Evolutionary conservation across 2,113 vertebrate species (phyloP).

Genomic region (Syngnathoides biaculeatus): DNA sequence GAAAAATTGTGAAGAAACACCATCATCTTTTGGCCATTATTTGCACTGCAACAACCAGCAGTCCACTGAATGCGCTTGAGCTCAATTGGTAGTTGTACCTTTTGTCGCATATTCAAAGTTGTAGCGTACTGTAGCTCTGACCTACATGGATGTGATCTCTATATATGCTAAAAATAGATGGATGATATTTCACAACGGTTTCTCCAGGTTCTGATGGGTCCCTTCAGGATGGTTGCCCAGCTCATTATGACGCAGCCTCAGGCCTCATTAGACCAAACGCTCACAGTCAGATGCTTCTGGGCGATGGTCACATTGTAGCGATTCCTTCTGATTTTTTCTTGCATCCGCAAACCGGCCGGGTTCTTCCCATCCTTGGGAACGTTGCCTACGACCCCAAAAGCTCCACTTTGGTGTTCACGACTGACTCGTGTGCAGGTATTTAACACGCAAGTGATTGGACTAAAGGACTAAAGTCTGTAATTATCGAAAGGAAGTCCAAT

Average conservation of each 20-base stretch:
- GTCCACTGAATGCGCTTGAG: neutral
- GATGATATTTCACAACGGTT: neutral
- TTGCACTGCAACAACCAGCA: conserved; percentile 18
- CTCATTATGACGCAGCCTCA: conserved; percentile 68
- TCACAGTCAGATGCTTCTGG: conserved; percentile 70
- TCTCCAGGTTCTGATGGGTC: conserved; percentile 65
- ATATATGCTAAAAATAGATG: neutral
- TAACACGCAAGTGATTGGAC: neutral
- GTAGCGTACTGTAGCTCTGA: too few relatives aligned
- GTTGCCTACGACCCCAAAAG: conserved; percentile 76
- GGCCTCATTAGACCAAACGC: conserved; percentile 72
- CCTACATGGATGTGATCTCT: neutral
- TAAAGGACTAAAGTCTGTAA: neutral
- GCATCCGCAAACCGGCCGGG: conserved; percentile 78
- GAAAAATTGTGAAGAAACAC: conserved; percentile 9
- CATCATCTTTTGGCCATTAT: conserved; percentile 43
- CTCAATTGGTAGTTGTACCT: neutral
- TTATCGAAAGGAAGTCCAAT: too few relatives aligned
- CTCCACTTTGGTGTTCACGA: conserved; percentile 70
- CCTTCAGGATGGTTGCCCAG: conserved; percentile 36
- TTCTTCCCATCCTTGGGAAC: conserved; percentile 79
- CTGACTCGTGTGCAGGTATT: conserved; percentile 67
- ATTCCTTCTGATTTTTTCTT: conserved; percentile 77
- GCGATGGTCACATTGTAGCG: conserved; percentile 66
- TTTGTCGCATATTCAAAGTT: neutral